Conservation (phyloP, 1,140 invertebrate species). For the Goniozus legneri region DNA sequence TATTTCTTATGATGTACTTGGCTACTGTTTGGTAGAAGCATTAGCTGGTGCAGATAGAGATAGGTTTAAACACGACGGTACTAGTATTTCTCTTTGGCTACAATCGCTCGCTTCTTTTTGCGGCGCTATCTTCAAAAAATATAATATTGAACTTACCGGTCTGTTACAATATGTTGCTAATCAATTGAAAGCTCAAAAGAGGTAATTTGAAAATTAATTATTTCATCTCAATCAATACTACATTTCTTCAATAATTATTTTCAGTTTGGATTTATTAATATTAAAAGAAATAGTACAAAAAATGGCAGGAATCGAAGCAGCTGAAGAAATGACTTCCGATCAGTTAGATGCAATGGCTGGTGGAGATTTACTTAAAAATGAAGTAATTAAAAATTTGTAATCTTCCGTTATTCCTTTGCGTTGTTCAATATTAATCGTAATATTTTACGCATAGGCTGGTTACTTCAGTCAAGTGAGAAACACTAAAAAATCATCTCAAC, state of each 20-base stretch:
- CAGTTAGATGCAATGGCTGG: slow-evolving; percentile 95
- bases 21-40: slow-evolving; percentile 93
- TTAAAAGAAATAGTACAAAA: slow-evolving; percentile 98
- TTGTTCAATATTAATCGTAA: background rate
- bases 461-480: slow-evolving; percentile 97
- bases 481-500: slow-evolving; percentile 90
- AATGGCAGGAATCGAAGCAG: slow-evolving; percentile 97
- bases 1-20: slow-evolving; percentile 93
- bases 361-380: slow-evolving; percentile 90
- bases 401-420: background rate
- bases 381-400: slow-evolving; percentile 60
- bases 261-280: slow-evolving; percentile 88
- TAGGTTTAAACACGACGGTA: slow-evolving; percentile 83
- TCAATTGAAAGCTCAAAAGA: slow-evolving; percentile 94
- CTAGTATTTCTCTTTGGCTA: slow-evolving; percentile 92
- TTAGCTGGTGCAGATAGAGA: slow-evolving; percentile 73
- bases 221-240: background rate
- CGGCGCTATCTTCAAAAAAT: slow-evolving; percentile 95
- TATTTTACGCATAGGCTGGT: slow-evolving; percentile 65
- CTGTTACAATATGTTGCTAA: slow-evolving; percentile 96
- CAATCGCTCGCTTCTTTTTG: slow-evolving; percentile 92
- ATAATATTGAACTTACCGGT: slow-evolving; percentile 92
- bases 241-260: slow-evolving; percentile 19
- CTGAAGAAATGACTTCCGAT: slow-evolving; percentile 94
- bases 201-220: slow-evolving; percentile 54